Percentiles rank a stretch among this genome's conserved stretches.
These are phyloP conservation scores for Dasyprocta punctata DNA, from an alignment of 2,113 vertebrate species.

Conservation along the genomic window DNA sequence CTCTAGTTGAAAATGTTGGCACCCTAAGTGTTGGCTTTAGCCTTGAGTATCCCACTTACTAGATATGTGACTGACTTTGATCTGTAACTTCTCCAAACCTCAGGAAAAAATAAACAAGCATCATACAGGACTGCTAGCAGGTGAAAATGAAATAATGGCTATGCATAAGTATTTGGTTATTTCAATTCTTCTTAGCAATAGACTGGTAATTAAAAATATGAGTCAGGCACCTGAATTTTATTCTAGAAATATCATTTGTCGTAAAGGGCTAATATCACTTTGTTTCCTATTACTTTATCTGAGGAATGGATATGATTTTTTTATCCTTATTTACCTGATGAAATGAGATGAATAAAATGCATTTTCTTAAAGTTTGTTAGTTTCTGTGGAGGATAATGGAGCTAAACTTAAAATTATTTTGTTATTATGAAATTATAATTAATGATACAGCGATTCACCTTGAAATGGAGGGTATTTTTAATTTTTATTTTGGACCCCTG, in stretches of 20 bases:
- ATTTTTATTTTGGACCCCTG: background rate
- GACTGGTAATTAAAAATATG: background rate
- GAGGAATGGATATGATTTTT: background rate
- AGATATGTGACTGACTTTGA: background rate
- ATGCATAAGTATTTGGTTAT: background rate
- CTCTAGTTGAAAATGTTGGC: background rate
- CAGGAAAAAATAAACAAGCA: background rate
- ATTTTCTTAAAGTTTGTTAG: background rate
- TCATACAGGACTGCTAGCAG: background rate
- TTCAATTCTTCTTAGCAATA: slow-evolving; percentile 13
- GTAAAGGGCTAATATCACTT: background rate
- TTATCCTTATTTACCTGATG: background rate
- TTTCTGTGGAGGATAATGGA: background rate
- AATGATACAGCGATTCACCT: background rate
- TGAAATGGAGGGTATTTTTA: background rate
- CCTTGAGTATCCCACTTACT: background rate
- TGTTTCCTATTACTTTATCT: slow-evolving; percentile 41
- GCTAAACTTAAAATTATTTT: background rate
- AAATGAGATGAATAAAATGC: background rate
- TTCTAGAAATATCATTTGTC: background rate
- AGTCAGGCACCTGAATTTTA: background rate
- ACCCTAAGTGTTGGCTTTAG: background rate
- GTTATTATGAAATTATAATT: background rate
- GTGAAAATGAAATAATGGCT: slow-evolving; percentile 18
- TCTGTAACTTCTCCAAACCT: background rate